phyloP scores from a whole-genome alignment of 2,113 vertebrate species.

The Pangasianodon hypophthalmus region DNA sequence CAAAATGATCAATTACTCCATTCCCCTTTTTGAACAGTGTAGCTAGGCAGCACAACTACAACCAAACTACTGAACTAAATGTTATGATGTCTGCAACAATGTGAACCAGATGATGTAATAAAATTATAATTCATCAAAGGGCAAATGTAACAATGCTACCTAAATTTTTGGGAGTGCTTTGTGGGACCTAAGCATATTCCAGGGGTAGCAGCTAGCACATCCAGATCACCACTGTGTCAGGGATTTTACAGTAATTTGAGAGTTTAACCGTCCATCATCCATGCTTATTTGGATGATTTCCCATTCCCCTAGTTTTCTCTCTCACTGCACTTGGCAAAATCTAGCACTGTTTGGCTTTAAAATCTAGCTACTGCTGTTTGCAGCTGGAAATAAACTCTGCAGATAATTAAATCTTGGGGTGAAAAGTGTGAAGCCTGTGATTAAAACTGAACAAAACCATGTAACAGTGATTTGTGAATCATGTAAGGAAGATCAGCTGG shows the following conservation, averaged over 20 bases:
- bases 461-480: neutral
- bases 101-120: neutral
- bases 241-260: neutral
- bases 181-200: neutral
- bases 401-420: neutral
- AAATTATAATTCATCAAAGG: neutral
- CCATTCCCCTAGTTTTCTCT: neutral
- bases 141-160: neutral
- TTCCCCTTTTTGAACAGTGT: neutral
- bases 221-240: neutral
- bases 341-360: neutral
- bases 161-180: neutral
- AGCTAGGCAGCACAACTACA: neutral
- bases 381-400: neutral
- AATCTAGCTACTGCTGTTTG: neutral
- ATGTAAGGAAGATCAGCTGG: neutral
- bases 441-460: neutral
- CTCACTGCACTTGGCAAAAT: neutral
- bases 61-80: neutral
- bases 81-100: neutral
- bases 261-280: neutral
- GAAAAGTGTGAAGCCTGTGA: neutral
- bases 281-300: neutral
- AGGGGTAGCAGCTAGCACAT: neutral
- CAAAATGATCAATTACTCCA: neutral